These are phyloP conservation scores for Drosophila oshimai DNA, from an alignment of 1,140 invertebrate species.

Conservation along the genomic window DNA sequence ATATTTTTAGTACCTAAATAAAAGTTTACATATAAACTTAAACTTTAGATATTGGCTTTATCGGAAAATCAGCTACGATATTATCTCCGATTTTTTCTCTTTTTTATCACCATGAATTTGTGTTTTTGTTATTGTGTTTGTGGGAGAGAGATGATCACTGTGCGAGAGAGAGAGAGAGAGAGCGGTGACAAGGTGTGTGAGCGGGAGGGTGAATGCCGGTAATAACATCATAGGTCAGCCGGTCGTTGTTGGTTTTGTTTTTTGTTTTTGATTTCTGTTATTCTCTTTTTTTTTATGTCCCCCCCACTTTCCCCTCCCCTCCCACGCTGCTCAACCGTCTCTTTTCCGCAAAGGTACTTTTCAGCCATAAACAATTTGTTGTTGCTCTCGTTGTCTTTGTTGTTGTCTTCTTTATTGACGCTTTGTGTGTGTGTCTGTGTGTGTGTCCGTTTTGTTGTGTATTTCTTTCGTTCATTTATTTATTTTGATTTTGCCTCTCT, in stretches of 20 bases:
- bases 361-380: conserved; percentile 2
- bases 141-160: conserved; percentile 3
- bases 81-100: background rate
- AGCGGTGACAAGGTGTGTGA: background rate
- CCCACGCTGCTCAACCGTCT: conserved; percentile 3
- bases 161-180: conserved; percentile 10
- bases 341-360: conserved; percentile 43
- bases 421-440: conserved; percentile 38
- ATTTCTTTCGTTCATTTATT: conserved; percentile 35
- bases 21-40: too few species aligned
- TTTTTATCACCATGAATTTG: conserved; percentile 1
- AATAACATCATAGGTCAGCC: conserved; percentile 73
- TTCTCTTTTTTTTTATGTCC: background rate
- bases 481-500: conserved; percentile 32
- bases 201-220: conserved; percentile 39
- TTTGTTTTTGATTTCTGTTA: background rate
- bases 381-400: conserved; percentile 17
- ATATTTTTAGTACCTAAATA: too few species aligned
- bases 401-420: conserved; percentile 44
- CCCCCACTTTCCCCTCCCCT: conserved; percentile 34
- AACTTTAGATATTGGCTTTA: background rate
- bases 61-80: background rate
- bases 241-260: conserved; percentile 31
- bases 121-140: conserved; percentile 4
- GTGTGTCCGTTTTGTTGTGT: conserved; percentile 44